Evolutionary conservation across 1,140 invertebrate genomes (phyloP), one percentile per base, ranked within the genome.

Genomic region (Rhagoletis pomonella): DNA sequence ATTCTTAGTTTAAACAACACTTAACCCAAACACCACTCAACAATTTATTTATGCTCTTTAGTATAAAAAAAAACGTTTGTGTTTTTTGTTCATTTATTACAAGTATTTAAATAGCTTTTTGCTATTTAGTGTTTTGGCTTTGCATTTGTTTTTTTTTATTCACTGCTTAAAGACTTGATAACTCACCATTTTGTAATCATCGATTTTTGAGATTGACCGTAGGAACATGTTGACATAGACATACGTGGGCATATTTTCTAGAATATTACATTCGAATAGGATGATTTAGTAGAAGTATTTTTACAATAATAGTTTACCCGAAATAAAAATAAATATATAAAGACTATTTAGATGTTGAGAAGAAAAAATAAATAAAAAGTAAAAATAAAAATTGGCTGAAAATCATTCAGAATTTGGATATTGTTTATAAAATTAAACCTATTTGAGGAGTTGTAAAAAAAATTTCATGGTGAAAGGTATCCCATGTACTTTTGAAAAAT

Each of bases 121-220:
- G 50, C 4, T 6, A 6, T 6, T 55, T 55, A 55, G 50, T 55
- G 9, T 1, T 55, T 55, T 55, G 4, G 50, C 9, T 55, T 6
- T 55, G 50, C n/a, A 55, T 55, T 6, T 55, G 50, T 55, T 55
- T 55, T 4, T 4, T 9, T 55, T 55, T 60, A 0, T 58, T 55
- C 81, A 47, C 58, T 85, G 55, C 29, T 60, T 29, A 59, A 85
- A 55, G 50, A 39, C 2, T 81, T 42, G 47, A 85, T 42, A 87
- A 98, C 97, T 98, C 97, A 98, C 97, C 98, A 99, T 99, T 96
- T 98, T 98, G 95, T 98, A 98, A 97, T 99, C 98, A 95, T 98
- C 97, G 95, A 99, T 99, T 97, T 98, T 98, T 95, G 97, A 98
- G 95, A 99, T 99, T 94, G 97, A 98, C 91, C 98, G 96, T 89